These are phyloP conservation scores for Florisuga fusca DNA, from an alignment of 2,797 vertebrate genomes.

Conservation along the genomic window DNA sequence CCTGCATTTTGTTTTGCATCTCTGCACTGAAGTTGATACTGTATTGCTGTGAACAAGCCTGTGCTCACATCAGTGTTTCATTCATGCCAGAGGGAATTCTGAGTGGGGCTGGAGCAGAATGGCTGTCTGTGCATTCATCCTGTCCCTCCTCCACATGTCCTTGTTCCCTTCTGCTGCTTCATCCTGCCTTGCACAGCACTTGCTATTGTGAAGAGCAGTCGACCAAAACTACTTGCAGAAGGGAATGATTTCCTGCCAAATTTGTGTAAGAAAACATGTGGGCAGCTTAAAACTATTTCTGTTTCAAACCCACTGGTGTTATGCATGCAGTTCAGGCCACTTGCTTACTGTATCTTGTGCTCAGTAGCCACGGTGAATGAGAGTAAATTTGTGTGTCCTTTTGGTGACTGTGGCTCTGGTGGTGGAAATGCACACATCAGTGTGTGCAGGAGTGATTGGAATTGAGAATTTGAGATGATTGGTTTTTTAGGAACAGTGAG, in stretches of 20 bases:
- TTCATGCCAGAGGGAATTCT: slow-evolving; percentile 29
- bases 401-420: background rate
- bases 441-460: background rate
- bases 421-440: rapidly evolving
- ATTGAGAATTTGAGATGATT: background rate
- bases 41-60: background rate
- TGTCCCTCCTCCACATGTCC: slow-evolving; percentile 24
- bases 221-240: background rate
- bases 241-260: slow-evolving; percentile 18
- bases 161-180: slow-evolving; percentile 15
- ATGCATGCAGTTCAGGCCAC: background rate
- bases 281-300: slow-evolving; percentile 36
- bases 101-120: background rate
- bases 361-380: background rate
- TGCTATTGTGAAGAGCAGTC: background rate
- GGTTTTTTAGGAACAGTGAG: background rate
- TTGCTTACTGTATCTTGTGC: background rate
- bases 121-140: background rate
- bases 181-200: background rate
- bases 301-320: background rate
- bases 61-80: background rate
- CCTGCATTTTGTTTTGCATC: background rate
- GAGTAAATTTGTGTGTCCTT: background rate
- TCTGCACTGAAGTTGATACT: background rate
- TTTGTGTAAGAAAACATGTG: slow-evolving; percentile 17